Base-by-base conservation (phyloP, 1,140 invertebrate genomes). In the Papilio dardanus region DNA sequence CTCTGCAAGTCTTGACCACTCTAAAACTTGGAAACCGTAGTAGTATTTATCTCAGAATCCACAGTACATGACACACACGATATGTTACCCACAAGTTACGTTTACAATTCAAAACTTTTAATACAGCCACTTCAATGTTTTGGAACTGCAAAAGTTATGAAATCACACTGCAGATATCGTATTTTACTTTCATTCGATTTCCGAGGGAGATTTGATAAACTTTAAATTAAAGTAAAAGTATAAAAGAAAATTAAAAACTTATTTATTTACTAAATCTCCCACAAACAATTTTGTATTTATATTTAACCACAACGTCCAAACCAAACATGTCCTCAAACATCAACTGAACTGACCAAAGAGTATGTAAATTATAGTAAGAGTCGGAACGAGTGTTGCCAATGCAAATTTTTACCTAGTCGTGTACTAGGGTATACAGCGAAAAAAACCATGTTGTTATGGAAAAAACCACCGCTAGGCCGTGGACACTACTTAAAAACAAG, bases 141-240 rank as follows among this genome's bases (percentile, higher is more conserved):
- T 84, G 81, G 80, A 85, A 84, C 79, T 86, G 80, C 86, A 86
- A 81, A 86, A 88, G 83, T 90, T 87, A 83, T 81, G 76, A 87
- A 90, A 79, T 86, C 85, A 85, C 84, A 86, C 74, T 66, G 82
- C 76, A 81, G 75, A 79, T 77, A 80, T 78, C 71, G 46, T 74
- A 50, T 31, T 46, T 65, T 42, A 28, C 28, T 40, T 69, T n/a
- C 16, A 8, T 24, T 24, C 14, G 42, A 42, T 21, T 16, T 14
- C 24, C 28, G 30, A 62, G 1, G 5, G 16, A 46, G 42, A 46
- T 7, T 16, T 10, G 14, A 37, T 68, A 21, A 33, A 68, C n/a
- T 33, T 8, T 0, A 19, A 21, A n/a, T 50, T 2, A 71, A 30
- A 54, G 16, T n/a, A 28, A 71, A 54, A 73, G 46, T 73, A 30